Conservation (phyloP, 2,888 invertebrate species). For the Diaperis boleti region DNA sequence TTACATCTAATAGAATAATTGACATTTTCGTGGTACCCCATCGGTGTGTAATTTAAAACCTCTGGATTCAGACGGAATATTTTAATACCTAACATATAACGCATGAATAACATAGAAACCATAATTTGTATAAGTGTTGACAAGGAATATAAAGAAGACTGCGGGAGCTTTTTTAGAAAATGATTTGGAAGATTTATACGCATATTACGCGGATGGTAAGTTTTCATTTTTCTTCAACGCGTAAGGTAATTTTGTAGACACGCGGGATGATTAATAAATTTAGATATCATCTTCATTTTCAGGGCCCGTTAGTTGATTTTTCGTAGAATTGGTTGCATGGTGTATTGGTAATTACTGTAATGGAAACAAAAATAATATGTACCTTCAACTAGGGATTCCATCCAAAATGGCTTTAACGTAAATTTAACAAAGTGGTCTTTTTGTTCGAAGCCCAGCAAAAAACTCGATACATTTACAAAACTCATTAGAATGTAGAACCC, state of each 20-base stretch:
- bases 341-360: too few relatives aligned
- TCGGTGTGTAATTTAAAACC: neutral
- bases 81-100: neutral
- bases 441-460: too few relatives aligned
- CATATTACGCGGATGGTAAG: neutral
- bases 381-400: too few relatives aligned
- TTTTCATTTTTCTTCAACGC: neutral
- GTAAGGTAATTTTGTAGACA: neutral
- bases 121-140: neutral
- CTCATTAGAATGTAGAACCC: too few relatives aligned
- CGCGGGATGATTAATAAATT: neutral
- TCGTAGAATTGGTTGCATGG: too few relatives aligned
- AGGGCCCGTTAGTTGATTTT: too few relatives aligned
- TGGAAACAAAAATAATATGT: too few relatives aligned
- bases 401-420: too few relatives aligned
- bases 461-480: too few relatives aligned
- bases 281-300: neutral
- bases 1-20: too few relatives aligned
- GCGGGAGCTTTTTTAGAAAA: neutral
- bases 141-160: neutral
- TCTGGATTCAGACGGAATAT: neutral
- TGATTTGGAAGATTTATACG: neutral
- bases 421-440: too few relatives aligned
- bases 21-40: too few relatives aligned
- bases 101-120: neutral